These are phyloP conservation scores for Xestoiulus laeticollis DNA, from an alignment of 2,888 invertebrate species.

Conservation along the genomic window DNA sequence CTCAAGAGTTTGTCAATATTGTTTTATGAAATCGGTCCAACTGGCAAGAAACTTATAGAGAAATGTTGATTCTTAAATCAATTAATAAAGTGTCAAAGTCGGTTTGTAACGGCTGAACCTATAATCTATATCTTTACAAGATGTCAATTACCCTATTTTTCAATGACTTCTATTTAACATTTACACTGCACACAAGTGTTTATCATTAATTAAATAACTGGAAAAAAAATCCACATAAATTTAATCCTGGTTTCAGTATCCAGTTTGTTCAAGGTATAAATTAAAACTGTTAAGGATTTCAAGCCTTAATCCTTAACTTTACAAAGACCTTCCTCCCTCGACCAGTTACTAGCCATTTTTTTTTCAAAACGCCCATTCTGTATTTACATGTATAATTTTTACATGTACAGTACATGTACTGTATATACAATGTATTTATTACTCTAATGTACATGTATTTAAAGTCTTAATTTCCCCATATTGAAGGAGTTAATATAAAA, in stretches of 20 bases:
- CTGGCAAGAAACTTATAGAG: neutral
- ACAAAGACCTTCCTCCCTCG: no score
- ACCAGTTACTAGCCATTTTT: no score
- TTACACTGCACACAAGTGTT: neutral
- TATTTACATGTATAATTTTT: no score
- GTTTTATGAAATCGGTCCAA: neutral
- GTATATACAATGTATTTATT: no score
- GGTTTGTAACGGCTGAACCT: neutral
- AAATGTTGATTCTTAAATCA: neutral
- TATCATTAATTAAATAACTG: neutral
- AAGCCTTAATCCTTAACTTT: no score
- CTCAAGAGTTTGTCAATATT: neutral
- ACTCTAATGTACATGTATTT: no score
- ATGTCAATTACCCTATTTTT: constrained; percentile 17
- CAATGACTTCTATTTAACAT: neutral
- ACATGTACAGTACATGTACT: no score
- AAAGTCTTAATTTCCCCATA: no score
- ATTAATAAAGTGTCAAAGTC: constrained; percentile 24
- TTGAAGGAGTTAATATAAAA: no score
- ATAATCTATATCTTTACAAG: neutral
- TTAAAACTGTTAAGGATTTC: no score
- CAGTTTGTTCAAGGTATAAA: neutral
- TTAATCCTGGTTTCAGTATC: neutral
- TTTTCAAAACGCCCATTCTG: no score
- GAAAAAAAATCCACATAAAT: neutral